phyloP scores from a whole-genome alignment of 2,888 invertebrate species.

The Machimus rusticus region DNA sequence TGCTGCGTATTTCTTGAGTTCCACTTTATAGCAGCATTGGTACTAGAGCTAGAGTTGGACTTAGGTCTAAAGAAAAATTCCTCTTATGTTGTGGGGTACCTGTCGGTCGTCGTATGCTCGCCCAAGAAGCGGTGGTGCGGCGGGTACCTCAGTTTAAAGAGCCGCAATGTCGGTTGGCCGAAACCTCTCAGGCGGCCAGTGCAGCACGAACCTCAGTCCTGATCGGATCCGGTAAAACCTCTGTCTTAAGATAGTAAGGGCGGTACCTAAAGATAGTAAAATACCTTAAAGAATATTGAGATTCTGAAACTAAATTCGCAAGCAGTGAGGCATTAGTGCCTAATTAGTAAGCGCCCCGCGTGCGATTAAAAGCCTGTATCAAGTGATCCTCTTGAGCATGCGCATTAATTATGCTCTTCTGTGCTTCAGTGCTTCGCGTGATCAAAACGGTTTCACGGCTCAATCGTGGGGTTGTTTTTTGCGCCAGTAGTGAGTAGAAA shows the following conservation, averaged over 20 bases:
- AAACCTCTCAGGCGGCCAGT: not conserved
- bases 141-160: not conserved
- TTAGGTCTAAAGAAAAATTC: not conserved
- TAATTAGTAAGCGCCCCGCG: not conserved
- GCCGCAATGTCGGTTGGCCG: not conserved
- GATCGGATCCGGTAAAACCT: not conserved
- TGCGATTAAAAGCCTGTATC: not conserved
- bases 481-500: not conserved
- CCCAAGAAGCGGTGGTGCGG: not conserved
- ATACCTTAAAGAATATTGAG: not conserved
- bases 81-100: not conserved
- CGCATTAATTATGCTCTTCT: not conserved
- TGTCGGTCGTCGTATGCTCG: not conserved
- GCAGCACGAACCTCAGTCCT: not conserved
- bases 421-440: not conserved
- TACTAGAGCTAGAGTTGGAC: not conserved
- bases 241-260: not conserved
- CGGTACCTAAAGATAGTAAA: not conserved
- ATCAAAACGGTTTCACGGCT: constrained; percentile 1
- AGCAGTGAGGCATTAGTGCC: not conserved
- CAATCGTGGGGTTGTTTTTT: not conserved
- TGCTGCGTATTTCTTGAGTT: not conserved
- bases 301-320: not conserved
- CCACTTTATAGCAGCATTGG: not conserved
- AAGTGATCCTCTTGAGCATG: not conserved